Percentiles rank a stretch among this genome's conserved stretches.
Evolutionary conservation across 2,888 invertebrate genomes (phyloP).

Genomic region (Ommatoiulus sabulosus): DNA sequence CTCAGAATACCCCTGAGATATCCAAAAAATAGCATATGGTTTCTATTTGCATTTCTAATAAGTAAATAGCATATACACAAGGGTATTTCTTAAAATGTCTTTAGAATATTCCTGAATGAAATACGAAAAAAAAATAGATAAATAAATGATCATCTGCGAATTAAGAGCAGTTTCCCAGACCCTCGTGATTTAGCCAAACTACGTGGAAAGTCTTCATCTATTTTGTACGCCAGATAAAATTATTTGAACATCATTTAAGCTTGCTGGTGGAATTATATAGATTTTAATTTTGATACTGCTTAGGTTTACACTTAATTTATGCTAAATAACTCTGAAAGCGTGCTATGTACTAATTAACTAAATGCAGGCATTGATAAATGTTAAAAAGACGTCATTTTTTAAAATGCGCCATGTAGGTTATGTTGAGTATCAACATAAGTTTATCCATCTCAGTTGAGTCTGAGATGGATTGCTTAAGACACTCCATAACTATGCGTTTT

Average conservation of each 20-base stretch:
- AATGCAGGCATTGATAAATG: too few species aligned
- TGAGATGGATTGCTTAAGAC: too few species aligned
- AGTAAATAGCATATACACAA: neutral
- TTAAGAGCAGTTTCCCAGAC: neutral
- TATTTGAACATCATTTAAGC: neutral
- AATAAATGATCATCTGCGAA: constrained; percentile 25
- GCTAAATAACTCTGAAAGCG: too few species aligned
- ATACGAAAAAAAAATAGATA: neutral
- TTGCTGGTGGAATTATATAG: too few species aligned
- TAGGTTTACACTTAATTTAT: too few species aligned
- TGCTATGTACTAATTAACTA: too few species aligned
- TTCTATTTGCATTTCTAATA: neutral
- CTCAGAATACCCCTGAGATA: neutral
- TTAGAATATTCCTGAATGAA: neutral
- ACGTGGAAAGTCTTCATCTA: neutral
- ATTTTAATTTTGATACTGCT: too few species aligned
- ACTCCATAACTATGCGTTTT: too few species aligned
- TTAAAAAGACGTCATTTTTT: too few species aligned
- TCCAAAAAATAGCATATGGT: constrained; percentile 3
- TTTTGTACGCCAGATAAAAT: neutral
- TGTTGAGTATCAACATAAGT: too few species aligned
- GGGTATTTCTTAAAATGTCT: neutral
- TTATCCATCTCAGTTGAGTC: too few species aligned
- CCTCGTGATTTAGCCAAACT: neutral
- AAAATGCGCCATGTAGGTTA: too few species aligned